Conservation (phyloP, 2,113 vertebrate genomes). For the Elanoides forficatus region DNA sequence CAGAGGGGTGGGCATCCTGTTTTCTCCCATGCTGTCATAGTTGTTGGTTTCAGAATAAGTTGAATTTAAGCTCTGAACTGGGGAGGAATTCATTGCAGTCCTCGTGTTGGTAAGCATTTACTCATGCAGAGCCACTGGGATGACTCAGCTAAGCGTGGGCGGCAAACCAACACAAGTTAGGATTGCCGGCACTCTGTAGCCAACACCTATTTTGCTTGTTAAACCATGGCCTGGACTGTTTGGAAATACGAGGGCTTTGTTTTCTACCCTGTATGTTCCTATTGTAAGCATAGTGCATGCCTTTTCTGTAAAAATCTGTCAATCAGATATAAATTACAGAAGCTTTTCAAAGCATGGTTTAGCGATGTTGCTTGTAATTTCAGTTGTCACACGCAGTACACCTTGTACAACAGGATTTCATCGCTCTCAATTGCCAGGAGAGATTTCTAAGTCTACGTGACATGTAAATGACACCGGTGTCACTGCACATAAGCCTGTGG, state of each 20-base stretch:
- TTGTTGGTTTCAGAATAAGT: conserved; percentile 43
- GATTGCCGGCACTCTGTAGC: neutral
- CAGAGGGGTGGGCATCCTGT: conserved; percentile 28
- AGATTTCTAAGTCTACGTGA: conserved; percentile 1
- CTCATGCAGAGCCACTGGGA: conserved; percentile 13
- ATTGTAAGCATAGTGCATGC: neutral
- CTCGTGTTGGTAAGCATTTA: neutral
- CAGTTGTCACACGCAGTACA: neutral
- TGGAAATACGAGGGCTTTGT: neutral
- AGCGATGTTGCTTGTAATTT: neutral
- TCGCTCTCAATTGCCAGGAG: neutral
- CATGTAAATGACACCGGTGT: neutral
- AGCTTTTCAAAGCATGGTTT: neutral
- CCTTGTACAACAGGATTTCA: neutral
- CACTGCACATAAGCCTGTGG: neutral
- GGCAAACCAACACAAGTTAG: neutral
- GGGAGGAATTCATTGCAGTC: neutral
- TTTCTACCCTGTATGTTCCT: neutral
- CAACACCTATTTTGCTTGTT: neutral
- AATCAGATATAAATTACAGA: neutral
- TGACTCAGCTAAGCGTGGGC: conserved; percentile 16
- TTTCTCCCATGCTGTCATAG: neutral
- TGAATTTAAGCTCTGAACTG: conserved; percentile 1
- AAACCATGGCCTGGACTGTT: neutral
- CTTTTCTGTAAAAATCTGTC: conserved; percentile 7